Conservation (phyloP, 2,888 invertebrate species). For the Noctua fimbriata region DNA sequence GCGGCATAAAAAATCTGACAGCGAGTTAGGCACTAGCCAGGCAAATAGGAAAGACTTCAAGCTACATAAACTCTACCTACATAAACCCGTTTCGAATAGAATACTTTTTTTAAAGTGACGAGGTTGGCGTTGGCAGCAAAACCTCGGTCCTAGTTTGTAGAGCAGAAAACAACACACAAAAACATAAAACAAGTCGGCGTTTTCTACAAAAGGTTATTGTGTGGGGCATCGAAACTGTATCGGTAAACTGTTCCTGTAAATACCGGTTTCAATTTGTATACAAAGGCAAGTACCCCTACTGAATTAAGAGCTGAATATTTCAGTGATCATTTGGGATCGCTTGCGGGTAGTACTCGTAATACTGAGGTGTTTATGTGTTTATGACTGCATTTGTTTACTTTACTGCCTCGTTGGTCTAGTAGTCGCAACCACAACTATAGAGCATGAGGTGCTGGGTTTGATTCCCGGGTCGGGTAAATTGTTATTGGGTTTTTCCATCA, state of each 20-base stretch:
- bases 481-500: no score
- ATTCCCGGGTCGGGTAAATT: no score
- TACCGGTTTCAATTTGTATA: slow-evolving; percentile 34
- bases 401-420: no score
- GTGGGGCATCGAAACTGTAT: slow-evolving; percentile 14
- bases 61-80: no score
- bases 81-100: background rate
- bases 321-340: slow-evolving; percentile 35
- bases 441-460: no score
- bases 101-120: background rate
- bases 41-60: no score
- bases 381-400: background rate
- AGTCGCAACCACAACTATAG: no score
- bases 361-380: slow-evolving; percentile 7
- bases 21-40: no score
- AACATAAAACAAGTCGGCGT: background rate
- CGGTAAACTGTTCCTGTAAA: slow-evolving; percentile 20
- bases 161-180: background rate
- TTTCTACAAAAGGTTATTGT: background rate
- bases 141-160: background rate
- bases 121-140: background rate
- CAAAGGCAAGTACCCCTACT: background rate
- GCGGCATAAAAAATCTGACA: no score
- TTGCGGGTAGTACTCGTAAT: background rate
- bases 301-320: slow-evolving; percentile 45